A percentile compares a stretch with the other conserved stretches of the same genome.
These are phyloP conservation scores for Galaxea fascicularis DNA, from an alignment of 92 coral and sea anemone species.

Conservation along the genomic window DNA sequence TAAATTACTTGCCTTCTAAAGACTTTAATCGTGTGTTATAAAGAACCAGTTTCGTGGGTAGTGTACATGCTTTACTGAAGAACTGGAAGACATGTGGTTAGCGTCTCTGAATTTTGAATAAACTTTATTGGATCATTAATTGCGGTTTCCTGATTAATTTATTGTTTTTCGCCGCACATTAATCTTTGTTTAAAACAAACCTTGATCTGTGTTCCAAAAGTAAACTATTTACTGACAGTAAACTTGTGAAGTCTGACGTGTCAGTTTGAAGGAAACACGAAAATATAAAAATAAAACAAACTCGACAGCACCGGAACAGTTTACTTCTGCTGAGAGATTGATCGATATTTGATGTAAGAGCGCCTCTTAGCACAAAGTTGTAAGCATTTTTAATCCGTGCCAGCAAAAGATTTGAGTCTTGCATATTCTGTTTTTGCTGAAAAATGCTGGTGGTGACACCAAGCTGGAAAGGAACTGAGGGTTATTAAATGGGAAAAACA, in stretches of 20 bases:
- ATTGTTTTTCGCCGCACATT: neutral
- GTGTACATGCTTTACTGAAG: neutral
- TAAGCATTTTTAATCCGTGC: neutral
- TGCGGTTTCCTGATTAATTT: constrained; percentile 54
- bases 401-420: neutral
- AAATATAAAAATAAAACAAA: neutral
- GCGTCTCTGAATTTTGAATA: constrained; percentile 26
- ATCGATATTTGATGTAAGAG: neutral
- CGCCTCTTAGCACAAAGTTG: constrained; percentile 4
- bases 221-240: neutral
- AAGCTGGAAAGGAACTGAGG: neutral
- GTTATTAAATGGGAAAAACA: neutral
- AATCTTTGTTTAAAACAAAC: constrained; percentile 30
- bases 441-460: neutral
- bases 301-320: neutral
- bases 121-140: constrained; percentile 31
- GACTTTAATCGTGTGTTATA: neutral
- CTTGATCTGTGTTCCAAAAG: constrained; percentile 6
- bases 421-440: neutral
- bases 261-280: constrained; percentile 10
- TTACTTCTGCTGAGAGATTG: neutral
- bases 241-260: neutral
- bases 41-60: neutral
- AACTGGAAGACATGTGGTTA: neutral
- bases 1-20: neutral